phyloP scores from a whole-genome alignment of 2,797 vertebrate species.

The Zalophus californianus region DNA sequence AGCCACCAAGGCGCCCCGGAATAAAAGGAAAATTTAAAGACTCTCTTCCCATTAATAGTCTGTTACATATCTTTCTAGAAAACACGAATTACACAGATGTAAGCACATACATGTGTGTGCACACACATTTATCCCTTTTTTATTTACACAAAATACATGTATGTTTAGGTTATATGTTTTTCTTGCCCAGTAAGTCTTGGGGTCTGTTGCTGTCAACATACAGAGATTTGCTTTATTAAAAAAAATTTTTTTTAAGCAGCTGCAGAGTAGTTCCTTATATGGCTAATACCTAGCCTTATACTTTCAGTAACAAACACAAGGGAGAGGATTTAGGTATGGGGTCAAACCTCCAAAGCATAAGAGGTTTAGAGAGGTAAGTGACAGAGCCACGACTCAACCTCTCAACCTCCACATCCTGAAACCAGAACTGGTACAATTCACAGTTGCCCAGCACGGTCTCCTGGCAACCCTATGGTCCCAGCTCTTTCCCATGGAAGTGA shows the following conservation, averaged over 20 bases:
- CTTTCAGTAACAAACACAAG: background rate
- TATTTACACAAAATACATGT: background rate
- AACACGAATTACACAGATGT: background rate
- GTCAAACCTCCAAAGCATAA: background rate
- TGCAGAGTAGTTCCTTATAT: background rate
- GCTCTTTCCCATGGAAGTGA: background rate
- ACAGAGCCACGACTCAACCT: background rate
- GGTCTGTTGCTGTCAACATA: background rate
- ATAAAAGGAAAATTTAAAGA: background rate
- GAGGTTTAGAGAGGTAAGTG: background rate
- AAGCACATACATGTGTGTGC: background rate
- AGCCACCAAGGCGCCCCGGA: too few relatives aligned
- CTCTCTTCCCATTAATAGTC: background rate
- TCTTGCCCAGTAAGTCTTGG: background rate
- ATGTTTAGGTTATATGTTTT: background rate
- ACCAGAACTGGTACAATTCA: background rate
- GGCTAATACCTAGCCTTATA: background rate
- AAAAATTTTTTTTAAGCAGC: background rate
- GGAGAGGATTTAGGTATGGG: background rate
- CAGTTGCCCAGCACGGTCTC: background rate
- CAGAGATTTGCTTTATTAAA: background rate
- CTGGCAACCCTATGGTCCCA: background rate
- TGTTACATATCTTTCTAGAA: background rate
- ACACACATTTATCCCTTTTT: background rate
- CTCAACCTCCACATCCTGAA: background rate